Base-by-base conservation (phyloP, 2,797 vertebrate species). In the Epinephelus malabaricus region DNA sequence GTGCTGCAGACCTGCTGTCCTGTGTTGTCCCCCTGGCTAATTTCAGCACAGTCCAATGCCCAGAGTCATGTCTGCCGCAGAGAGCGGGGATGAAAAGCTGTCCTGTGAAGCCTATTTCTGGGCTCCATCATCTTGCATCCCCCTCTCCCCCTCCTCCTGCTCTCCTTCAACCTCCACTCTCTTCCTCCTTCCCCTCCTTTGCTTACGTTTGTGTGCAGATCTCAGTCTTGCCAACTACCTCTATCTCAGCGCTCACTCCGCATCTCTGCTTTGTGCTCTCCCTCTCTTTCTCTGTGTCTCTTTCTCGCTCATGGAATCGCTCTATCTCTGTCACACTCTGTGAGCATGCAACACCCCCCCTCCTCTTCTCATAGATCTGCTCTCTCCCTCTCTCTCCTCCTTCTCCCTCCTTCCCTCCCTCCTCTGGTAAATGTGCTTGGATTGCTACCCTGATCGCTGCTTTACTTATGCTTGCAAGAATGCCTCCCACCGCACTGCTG, bases 401-500 rank as follows among this genome's bases (percentile, higher is more conserved):
- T 69, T 70, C 81, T 63, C 51, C 71, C 61, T 64, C 68, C 63
- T 66, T 82, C 79, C 59, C 73, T 67, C 66, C 69, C 86, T 81
- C 83, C 86, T 83, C 89, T 92, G 73, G 81, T 92, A 92, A 93
- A 92, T 93, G 86, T 92, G 92, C 92, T 93, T 88, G 92, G 87
- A 93, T 91, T 94, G 93, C 93, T 90, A 88, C 91, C 88, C 90
- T 88, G 85, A 89, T 92, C 76, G 46, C 83, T 86, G 90, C 92
- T 92, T 94, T 85, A 86, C 90, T 93, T 91, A 86, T 92, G 89
- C 88, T 93, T 92, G 91, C 90, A 91, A 90, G 88, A 92, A 90
- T 89, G 82, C 86, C 84, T 92, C 88, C 84, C 87, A 85, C 91
- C 18, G 43, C 79, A 77, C 85, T 86, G 85, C 90, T 87, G 78